phyloP scores from a whole-genome alignment of 2,797 vertebrate genomes.

The Hypotaenidia okinawae region DNA sequence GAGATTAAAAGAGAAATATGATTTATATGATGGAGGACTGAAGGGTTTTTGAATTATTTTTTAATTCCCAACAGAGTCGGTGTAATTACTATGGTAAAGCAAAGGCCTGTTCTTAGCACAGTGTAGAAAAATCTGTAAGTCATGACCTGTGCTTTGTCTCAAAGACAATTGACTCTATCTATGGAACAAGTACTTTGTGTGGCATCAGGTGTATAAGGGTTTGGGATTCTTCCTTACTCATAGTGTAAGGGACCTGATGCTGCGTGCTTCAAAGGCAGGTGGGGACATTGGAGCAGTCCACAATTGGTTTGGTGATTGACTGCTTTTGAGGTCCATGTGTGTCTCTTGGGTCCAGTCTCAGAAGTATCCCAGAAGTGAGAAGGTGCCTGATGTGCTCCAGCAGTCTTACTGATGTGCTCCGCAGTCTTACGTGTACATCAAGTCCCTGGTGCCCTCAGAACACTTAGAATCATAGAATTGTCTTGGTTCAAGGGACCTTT shows the following conservation, averaged over 20 bases:
- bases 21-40: not conserved
- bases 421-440: fast-evolving
- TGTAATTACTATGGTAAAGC: not conserved
- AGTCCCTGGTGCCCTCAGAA: not conserved
- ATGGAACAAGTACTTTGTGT: not conserved
- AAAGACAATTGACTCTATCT: not conserved
- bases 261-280: not conserved
- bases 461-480: not conserved
- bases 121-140: not conserved
- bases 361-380: not conserved
- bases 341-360: not conserved
- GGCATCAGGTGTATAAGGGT: not conserved
- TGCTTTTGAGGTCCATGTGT: not conserved
- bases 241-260: not conserved
- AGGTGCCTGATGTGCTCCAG: not conserved
- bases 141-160: not conserved
- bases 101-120: not conserved
- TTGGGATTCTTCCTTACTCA: not conserved
- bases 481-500: too few relatives aligned
- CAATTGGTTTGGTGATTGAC: not conserved
- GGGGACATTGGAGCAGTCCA: not conserved
- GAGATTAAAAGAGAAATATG: not conserved
- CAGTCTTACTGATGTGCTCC: not conserved
- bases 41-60: not conserved
- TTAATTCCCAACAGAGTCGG: not conserved